These are phyloP conservation scores for Rhyacophila brunnea DNA, from an alignment of 1,140 invertebrate species.

Conservation along the genomic window DNA sequence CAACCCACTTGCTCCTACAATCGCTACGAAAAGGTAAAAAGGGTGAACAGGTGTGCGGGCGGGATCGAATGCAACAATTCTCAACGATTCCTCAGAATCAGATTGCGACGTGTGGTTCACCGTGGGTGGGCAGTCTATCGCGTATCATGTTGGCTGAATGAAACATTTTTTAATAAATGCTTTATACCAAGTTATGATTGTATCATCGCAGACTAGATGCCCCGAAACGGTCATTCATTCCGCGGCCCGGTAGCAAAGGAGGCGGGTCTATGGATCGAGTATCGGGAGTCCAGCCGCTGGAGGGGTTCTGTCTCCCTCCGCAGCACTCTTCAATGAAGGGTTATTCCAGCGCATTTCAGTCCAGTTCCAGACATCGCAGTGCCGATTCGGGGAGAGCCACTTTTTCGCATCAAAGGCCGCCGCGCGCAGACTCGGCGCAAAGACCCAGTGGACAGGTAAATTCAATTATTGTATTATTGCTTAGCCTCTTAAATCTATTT, in stretches of 20 bases:
- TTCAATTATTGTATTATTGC: no score
- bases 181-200: no score
- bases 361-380: slow-evolving; percentile 18
- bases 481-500: no score
- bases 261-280: slow-evolving; percentile 21
- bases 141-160: no score
- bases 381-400: slow-evolving; percentile 19
- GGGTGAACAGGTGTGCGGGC: no score
- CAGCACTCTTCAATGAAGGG: not conserved
- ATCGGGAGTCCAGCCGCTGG: slow-evolving; percentile 24
- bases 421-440: slow-evolving; percentile 13
- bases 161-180: no score
- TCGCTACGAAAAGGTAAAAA: no score
- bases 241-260: not conserved
- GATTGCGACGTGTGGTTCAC: no score
- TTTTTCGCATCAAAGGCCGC: not conserved
- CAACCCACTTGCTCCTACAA: no score
- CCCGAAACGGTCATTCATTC: slow-evolving; percentile 19
- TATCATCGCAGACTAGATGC: slow-evolving; percentile 12
- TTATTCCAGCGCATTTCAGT: not conserved
- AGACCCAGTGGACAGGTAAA: slow-evolving; percentile 15
- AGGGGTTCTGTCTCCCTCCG: not conserved
- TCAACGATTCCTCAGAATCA: no score
- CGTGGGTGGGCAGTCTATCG: no score
- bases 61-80: no score